A percentile compares a stretch with the other conserved stretches of the same genome.
Evolutionary conservation across 1,140 invertebrate genomes (phyloP).

Genomic region (Ceratina calcarata): DNA sequence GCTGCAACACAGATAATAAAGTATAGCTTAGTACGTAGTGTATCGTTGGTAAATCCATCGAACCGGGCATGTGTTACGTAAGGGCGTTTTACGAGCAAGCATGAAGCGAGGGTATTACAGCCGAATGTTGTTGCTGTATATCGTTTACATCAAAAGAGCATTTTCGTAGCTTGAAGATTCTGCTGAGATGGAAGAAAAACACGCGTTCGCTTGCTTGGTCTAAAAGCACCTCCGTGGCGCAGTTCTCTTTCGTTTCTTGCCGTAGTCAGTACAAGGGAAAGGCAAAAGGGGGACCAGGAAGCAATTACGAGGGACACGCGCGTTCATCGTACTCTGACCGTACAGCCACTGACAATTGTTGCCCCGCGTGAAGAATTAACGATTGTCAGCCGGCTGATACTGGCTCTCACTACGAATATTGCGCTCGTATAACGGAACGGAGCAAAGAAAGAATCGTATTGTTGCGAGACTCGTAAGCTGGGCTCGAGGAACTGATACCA

Average conservation of each 20-base stretch:
- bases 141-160: too few species aligned
- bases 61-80: constrained; percentile 57
- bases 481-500: neutral
- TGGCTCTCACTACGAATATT: constrained; percentile 2
- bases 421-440: neutral
- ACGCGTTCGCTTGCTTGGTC: neutral
- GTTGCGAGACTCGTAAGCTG: neutral
- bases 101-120: too few species aligned
- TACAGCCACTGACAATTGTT: constrained; percentile 34
- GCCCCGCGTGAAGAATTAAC: constrained; percentile 37
- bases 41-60: constrained; percentile 43
- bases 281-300: constrained; percentile 50
- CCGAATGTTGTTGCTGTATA: too few species aligned
- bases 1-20: neutral
- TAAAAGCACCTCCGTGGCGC: neutral
- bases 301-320: constrained; percentile 49
- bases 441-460: constrained; percentile 2
- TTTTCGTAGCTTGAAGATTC: too few species aligned
- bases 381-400: constrained; percentile 30
- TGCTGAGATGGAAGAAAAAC: too few species aligned
- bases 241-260: neutral
- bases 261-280: neutral
- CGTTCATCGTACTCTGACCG: constrained; percentile 4
- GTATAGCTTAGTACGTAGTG: neutral
- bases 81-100: neutral